Evolutionary conservation across 2,888 invertebrate genomes (phyloP), one percentile per base, ranked within the genome.

Genomic region (Tubulanus polymorphus): DNA sequence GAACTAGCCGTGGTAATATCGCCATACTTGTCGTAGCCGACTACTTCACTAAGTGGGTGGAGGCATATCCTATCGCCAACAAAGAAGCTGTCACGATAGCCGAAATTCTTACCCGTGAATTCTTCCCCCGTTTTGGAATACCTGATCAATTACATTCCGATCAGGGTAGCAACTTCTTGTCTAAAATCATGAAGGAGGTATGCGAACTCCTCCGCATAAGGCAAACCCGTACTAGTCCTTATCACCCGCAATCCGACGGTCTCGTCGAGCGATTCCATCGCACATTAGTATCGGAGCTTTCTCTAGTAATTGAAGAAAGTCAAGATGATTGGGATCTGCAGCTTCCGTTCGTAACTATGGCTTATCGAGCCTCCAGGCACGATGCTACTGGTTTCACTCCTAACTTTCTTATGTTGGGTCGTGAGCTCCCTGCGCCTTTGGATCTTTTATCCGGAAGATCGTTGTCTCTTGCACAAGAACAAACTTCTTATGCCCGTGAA

Each of bases 401-500:
- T 27, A 55, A 55, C 26, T 20, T 50, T 26, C 6, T 55, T 5
- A 55, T 55, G 55, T 37, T 55, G 18, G 55, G 55, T 8, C 3
- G 51, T 20, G 51, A 55, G n/a, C 25, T 59, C 37, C 57, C 61
- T 15, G 41, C 55, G n/a, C n/a, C n/a, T n/a, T n/a, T n/a, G n/a
- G n/a, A n/a, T n/a, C n/a, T n/a, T n/a, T n/a, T n/a, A n/a, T n/a
- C n/a, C n/a, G n/a, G n/a, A n/a, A n/a, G n/a, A n/a, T n/a, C n/a
- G n/a, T n/a, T n/a, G n/a, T n/a, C n/a, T n/a, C n/a, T n/a, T n/a
- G n/a, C n/a, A n/a, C n/a, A n/a, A n/a, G n/a, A n/a, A n/a, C n/a
- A n/a, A n/a, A n/a, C n/a, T n/a, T n/a, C n/a, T n/a, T n/a, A n/a
- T n/a, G n/a, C n/a, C n/a, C n/a, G n/a, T n/a, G n/a, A n/a, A n/a